Conservation (phyloP, 2,797 vertebrate genomes). For the Prionace glauca region DNA sequence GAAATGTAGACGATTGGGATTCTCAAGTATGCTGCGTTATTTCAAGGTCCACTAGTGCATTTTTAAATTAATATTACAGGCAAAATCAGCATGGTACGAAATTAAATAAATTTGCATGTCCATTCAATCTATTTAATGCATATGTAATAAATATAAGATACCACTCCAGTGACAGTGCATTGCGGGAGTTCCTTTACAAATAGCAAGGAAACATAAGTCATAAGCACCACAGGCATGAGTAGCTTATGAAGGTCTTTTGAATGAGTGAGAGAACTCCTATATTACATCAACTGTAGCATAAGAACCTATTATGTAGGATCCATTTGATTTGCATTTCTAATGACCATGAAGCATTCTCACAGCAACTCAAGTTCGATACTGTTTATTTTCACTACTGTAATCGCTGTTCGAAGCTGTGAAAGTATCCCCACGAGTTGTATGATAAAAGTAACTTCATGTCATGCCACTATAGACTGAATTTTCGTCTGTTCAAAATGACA, state of each 20-base stretch:
- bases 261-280: not conserved
- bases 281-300: not conserved
- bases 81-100: slow-evolving; percentile 24
- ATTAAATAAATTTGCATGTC: slow-evolving; percentile 28
- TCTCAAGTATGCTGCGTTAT: not conserved
- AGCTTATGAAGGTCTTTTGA: not conserved
- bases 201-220: slow-evolving; percentile 16
- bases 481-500: not conserved
- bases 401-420: not conserved
- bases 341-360: not conserved
- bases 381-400: not conserved
- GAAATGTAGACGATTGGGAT: not conserved
- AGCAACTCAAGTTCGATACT: not conserved
- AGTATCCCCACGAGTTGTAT: not conserved
- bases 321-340: not conserved
- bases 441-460: not conserved
- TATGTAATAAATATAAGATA: slow-evolving; percentile 19
- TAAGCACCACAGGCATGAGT: slow-evolving; percentile 28
- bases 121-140: slow-evolving; percentile 4
- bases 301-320: not conserved
- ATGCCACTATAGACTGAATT: not conserved
- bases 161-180: slow-evolving; percentile 7
- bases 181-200: slow-evolving; percentile 12
- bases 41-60: not conserved
- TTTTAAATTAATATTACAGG: not conserved